A percentile compares a stretch with the other conserved stretches of the same genome.
Evolutionary conservation across 2,888 invertebrate species (phyloP).

Genomic region (Caenorhabditis panamensis): DNA sequence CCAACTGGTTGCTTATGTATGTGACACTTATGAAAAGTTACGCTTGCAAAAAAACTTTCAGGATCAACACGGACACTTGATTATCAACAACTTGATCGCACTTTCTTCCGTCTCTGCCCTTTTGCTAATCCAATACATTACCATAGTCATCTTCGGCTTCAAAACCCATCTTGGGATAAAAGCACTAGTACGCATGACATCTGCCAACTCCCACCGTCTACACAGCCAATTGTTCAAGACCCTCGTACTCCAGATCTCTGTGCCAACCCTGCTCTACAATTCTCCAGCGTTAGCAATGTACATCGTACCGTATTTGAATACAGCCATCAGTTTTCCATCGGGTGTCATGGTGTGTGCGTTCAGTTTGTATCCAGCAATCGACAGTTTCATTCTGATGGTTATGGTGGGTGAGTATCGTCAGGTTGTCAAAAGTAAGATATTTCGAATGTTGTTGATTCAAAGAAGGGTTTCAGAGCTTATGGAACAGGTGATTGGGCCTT

Average conservation of each 20-base stretch:
- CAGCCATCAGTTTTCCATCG: not conserved
- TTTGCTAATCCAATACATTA: constrained; percentile 10
- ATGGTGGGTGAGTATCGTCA: constrained; percentile 14
- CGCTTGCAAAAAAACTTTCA: too few species aligned
- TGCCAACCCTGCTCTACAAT: not conserved
- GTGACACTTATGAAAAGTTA: too few species aligned
- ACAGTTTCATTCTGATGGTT: constrained; percentile 7
- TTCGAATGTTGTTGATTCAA: too few species aligned
- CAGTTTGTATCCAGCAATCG: constrained; percentile 12
- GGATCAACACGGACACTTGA: not conserved
- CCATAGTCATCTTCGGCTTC: constrained; percentile 8
- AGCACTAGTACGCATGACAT: not conserved
- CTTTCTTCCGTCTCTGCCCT: not conserved
- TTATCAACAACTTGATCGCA: not conserved
- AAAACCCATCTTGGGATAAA: constrained; percentile 5
- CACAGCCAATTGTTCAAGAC: constrained; percentile 11
- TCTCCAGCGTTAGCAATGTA: not conserved
- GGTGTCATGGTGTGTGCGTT: not conserved
- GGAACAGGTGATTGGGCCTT: too few species aligned
- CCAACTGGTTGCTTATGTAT: too few species aligned
- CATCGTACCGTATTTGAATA: not conserved
- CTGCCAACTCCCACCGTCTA: not conserved
- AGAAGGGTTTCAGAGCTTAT: too few species aligned
- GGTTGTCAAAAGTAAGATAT: constrained; percentile 15
- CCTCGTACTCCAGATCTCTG: constrained; percentile 2